Conservation (phyloP, 1,140 invertebrate genomes). For the Radopholus similis region DNA sequence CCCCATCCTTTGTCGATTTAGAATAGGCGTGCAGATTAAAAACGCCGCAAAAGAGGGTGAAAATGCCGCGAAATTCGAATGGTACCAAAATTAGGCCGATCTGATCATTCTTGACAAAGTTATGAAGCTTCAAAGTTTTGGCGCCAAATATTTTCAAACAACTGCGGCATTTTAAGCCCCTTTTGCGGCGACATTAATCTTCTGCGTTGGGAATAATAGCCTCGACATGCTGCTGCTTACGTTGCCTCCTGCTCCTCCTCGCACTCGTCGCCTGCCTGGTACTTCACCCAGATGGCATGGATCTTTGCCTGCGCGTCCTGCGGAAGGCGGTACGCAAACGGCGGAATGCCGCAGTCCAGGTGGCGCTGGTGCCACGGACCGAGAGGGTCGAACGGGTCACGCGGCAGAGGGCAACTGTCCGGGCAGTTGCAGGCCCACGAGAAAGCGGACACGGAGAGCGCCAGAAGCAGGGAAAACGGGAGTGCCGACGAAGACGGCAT, state of each 20-base stretch:
- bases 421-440: background rate
- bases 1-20: no score
- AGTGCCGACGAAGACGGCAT: no score
- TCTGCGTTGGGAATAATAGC: no score
- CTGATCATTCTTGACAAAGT: no score
- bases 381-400: slow-evolving; percentile 52
- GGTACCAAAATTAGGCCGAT: no score
- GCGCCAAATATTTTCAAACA: no score
- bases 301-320: slow-evolving; percentile 48
- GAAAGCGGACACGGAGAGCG: background rate
- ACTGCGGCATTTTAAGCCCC: background rate
- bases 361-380: slow-evolving; percentile 51
- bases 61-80: no score
- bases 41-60: no score
- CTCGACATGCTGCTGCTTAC: no score
- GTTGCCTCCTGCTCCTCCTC: slow-evolving; percentile 48
- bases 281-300: slow-evolving; percentile 49
- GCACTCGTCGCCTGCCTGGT: slow-evolving; percentile 52
- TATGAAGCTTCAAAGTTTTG: no score
- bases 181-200: background rate
- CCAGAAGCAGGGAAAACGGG: background rate
- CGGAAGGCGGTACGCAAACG: slow-evolving; percentile 46
- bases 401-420: background rate
- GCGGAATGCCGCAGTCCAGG: slow-evolving; percentile 45
- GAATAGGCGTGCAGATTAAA: no score